These are phyloP conservation scores for Pseudochromis fuscus DNA, from an alignment of 2,797 vertebrate genomes.

Conservation along the genomic window DNA sequence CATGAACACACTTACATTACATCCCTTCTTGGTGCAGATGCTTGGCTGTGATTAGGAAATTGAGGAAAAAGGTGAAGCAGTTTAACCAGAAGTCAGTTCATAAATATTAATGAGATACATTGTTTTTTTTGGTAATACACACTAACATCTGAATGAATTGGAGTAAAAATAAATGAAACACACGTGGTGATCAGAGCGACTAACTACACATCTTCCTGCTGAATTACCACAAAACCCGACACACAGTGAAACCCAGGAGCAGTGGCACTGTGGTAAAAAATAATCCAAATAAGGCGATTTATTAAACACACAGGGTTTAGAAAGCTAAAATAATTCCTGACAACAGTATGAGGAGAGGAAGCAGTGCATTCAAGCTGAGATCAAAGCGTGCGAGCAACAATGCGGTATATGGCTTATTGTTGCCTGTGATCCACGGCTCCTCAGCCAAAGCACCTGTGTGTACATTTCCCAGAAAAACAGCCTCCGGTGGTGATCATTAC, in stretches of 20 bases:
- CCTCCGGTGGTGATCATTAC: conserved; percentile 75
- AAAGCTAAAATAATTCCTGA: conserved; percentile 65
- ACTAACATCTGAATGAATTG: conserved; percentile 19
- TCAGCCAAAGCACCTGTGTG: conserved; percentile 73
- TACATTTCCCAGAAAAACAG: conserved; percentile 71
- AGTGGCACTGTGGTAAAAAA: conserved; percentile 22
- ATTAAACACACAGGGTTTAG: conserved; percentile 68
- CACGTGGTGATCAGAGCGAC: conserved; percentile 5
- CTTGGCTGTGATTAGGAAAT: neutral
- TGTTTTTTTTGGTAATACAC: conserved; percentile 11
- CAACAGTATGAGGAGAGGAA: conserved; percentile 37
- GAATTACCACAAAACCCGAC: conserved; percentile 35
- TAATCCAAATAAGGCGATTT: conserved; percentile 55
- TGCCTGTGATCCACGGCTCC: conserved; percentile 59
- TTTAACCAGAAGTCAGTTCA: neutral
- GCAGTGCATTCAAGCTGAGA: conserved; percentile 67
- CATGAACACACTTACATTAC: too few species aligned
- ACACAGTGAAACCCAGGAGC: conserved; percentile 25
- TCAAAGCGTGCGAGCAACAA: conserved; percentile 74
- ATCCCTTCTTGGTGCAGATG: too few species aligned
- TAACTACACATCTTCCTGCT: neutral
- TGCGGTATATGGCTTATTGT: conserved; percentile 52
- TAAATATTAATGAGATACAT: neutral
- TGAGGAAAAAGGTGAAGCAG: neutral
- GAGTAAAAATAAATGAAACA: conserved; percentile 1